Conservation (phyloP, 2,113 vertebrate species). For the Bujurquina vittata region DNA sequence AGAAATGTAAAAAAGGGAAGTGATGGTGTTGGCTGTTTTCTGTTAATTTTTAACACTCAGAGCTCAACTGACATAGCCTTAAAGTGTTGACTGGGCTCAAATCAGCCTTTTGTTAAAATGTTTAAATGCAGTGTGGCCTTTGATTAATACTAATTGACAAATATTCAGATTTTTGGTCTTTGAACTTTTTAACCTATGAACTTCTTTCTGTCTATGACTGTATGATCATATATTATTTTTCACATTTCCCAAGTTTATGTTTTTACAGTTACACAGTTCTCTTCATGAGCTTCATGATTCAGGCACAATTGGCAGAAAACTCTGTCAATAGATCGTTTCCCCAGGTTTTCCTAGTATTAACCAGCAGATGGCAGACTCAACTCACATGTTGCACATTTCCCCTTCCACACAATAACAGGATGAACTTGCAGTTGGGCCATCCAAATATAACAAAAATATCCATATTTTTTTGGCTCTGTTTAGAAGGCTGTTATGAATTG, state of each 20-base stretch:
- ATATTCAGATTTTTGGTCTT: neutral
- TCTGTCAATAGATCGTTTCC: neutral
- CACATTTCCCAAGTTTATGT: neutral
- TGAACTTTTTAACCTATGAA: too few relatives aligned
- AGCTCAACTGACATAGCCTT: neutral
- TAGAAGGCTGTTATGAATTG: neutral
- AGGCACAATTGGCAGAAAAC: neutral
- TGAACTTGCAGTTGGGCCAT: accelerated
- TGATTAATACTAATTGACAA: neutral
- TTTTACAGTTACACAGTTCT: neutral
- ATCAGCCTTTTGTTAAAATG: neutral
- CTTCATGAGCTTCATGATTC: neutral
- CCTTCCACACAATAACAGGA: neutral
- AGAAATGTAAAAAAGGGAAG: neutral
- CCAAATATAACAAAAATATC: neutral
- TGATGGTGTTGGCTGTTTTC: accelerated
- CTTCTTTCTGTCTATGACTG: neutral
- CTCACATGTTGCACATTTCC: slow-evolving; percentile 6
- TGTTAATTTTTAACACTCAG: neutral
- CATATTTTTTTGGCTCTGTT: neutral
- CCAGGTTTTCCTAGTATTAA: neutral
- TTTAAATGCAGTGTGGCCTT: neutral
- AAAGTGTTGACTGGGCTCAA: neutral
- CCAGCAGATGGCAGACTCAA: slow-evolving; percentile 69
- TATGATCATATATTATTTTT: neutral